Percentiles rank a stretch among this genome's conserved stretches.
phyloP scores from a whole-genome alignment of 2,888 invertebrate genomes.

The Scaptomyza cyrtandrae region DNA sequence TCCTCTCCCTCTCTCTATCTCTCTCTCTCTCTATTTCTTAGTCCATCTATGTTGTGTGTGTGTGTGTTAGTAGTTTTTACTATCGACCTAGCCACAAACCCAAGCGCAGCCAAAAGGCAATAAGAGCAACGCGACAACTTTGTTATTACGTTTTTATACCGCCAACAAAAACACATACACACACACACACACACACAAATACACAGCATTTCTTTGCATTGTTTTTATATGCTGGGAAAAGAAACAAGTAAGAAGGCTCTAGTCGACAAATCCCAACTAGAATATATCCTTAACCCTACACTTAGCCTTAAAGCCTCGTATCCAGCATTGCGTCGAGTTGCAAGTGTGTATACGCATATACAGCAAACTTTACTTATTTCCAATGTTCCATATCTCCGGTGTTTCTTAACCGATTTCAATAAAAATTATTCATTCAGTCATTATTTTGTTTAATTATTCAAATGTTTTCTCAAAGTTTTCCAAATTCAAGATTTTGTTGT shows the following conservation, averaged over 20 bases:
- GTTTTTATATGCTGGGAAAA: conserved; percentile 55
- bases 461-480: too few relatives aligned
- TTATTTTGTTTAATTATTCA: too few relatives aligned
- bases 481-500: too few relatives aligned
- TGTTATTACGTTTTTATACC: conserved; percentile 73
- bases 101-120: conserved; percentile 64
- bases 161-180: conserved; percentile 23
- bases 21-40: conserved; percentile 1
- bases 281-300: too few relatives aligned
- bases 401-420: too few relatives aligned
- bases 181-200: conserved; percentile 18
- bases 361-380: too few relatives aligned
- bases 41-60: conserved; percentile 6
- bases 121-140: conserved; percentile 73
- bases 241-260: neutral
- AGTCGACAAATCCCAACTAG: too few relatives aligned
- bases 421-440: too few relatives aligned
- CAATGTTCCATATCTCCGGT: too few relatives aligned
- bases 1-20: conserved; percentile 1
- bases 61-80: conserved; percentile 72
- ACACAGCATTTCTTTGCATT: conserved; percentile 39
- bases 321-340: too few relatives aligned
- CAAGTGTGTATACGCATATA: too few relatives aligned
- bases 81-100: conserved; percentile 35
- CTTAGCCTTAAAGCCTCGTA: too few relatives aligned